Evolutionary conservation across 2,113 vertebrate species (phyloP).

Genomic region (Emydura subglobosa): DNA sequence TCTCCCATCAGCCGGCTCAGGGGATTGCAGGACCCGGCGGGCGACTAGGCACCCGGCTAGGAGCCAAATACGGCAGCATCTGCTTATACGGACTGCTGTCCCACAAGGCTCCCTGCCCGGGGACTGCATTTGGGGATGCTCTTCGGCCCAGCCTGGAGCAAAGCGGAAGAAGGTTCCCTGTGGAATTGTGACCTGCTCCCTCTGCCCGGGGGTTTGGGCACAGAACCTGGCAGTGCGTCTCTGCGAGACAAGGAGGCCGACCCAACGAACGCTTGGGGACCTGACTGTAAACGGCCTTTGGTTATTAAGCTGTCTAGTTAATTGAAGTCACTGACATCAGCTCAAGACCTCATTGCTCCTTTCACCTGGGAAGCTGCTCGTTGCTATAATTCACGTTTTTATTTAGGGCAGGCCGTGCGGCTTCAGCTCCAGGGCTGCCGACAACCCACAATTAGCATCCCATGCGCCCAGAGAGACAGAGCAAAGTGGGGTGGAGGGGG

Average conservation of each 20-base stretch:
- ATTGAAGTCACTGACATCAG: background rate
- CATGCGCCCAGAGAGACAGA: background rate
- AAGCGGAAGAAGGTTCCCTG: background rate
- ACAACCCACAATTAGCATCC: background rate
- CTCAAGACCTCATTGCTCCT: background rate
- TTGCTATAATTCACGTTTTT: background rate
- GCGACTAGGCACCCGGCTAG: background rate
- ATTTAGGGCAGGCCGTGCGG: background rate
- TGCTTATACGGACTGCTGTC: background rate
- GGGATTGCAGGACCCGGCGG: too few species aligned
- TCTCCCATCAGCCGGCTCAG: too few species aligned
- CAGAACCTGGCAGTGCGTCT: background rate
- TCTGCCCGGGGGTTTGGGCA: too few species aligned
- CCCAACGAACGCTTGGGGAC: background rate
- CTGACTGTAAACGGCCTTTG: background rate
- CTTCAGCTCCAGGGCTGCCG: too few species aligned
- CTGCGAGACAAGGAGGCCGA: background rate
- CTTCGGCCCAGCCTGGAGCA: background rate
- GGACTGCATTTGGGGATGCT: too few species aligned
- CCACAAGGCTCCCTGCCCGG: background rate
- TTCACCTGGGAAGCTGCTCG: background rate
- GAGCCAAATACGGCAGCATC: too few species aligned
- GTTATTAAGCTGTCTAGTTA: background rate
- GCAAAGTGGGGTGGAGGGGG: background rate
- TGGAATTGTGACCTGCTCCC: background rate